Evolutionary conservation across 30 jellyfish, hydroid and myxozoan species (phyloP).

Genomic region (Aurelia aurita): DNA sequence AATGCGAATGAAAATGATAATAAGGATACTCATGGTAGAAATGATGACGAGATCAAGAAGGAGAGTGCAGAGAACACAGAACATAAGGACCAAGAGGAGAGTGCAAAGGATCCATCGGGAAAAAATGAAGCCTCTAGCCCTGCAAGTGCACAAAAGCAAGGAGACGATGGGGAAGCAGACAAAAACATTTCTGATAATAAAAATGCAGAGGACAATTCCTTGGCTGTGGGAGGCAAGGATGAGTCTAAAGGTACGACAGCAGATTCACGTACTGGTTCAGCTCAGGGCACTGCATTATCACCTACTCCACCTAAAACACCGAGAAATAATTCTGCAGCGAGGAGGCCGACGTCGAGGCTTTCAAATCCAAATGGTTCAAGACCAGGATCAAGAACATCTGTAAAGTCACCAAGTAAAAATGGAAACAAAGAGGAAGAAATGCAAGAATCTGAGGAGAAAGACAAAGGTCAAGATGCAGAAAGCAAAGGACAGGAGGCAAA

Average conservation of each 20-base stretch:
- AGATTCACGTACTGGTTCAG: neutral
- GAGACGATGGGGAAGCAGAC: neutral
- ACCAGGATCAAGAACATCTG: slow-evolving; percentile 38
- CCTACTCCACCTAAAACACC: slow-evolving; percentile 73
- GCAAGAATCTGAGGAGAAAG: neutral
- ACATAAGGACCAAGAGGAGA: neutral
- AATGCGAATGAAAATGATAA: neutral
- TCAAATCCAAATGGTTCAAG: slow-evolving; percentile 37
- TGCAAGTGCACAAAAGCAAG: neutral
- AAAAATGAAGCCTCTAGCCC: too few relatives aligned
- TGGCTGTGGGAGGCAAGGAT: neutral
- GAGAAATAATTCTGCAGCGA: slow-evolving; percentile 15
- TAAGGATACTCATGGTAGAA: neutral
- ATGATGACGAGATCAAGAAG: neutral
- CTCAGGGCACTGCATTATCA: slow-evolving; percentile 24
- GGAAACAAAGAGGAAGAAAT: neutral
- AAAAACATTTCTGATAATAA: neutral
- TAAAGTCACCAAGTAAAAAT: neutral
- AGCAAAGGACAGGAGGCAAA: slow-evolving; percentile 1
- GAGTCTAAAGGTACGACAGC: neutral
- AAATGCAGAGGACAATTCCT: neutral
- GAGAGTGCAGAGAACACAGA: neutral
- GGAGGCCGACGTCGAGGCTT: slow-evolving; percentile 37
- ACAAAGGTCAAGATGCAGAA: neutral
- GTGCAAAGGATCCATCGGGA: neutral